These are phyloP conservation scores for Candoia aspera DNA, from an alignment of 2,113 vertebrate genomes.

Conservation along the genomic window DNA sequence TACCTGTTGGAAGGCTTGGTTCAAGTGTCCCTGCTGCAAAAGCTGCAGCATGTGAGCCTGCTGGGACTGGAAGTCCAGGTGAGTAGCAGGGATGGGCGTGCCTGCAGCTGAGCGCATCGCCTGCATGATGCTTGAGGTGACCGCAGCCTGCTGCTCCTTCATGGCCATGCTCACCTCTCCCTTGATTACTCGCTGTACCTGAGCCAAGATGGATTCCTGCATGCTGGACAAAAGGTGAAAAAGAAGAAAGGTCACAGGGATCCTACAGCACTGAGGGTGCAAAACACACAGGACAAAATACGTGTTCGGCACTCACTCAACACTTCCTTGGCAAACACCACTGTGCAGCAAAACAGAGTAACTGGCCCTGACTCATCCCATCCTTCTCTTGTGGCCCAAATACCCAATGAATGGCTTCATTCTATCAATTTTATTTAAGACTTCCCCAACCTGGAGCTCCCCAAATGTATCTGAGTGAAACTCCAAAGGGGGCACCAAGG, in stretches of 20 bases:
- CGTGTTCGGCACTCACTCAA: not conserved
- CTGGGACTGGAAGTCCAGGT: slow-evolving; percentile 94
- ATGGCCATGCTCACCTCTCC: slow-evolving; percentile 94
- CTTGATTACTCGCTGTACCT: slow-evolving; percentile 95
- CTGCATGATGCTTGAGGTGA: slow-evolving; percentile 98
- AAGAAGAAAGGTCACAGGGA: not conserved
- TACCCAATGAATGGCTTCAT: not conserved
- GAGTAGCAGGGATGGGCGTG: slow-evolving; percentile 90
- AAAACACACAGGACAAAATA: not conserved
- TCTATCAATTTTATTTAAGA: not conserved
- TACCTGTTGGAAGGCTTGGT: slow-evolving; percentile 99
- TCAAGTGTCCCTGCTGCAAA: slow-evolving; percentile 96
- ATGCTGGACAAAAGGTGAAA: slow-evolving; percentile 74
- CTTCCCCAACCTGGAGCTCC: not conserved
- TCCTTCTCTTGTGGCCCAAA: not conserved
- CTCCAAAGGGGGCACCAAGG: not conserved
- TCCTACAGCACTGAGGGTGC: not conserved
- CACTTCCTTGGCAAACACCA: not conserved
- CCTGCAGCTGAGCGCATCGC: slow-evolving; percentile 94
- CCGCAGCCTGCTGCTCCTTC: slow-evolving; percentile 95
- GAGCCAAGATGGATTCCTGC: slow-evolving; percentile 93
- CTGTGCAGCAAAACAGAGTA: not conserved
- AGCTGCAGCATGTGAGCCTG: slow-evolving; percentile 93
- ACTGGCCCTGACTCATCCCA: not conserved
- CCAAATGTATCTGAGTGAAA: not conserved